Evolutionary conservation across 2,888 invertebrate genomes (phyloP).

Genomic region (Acanthoscelides obtectus): DNA sequence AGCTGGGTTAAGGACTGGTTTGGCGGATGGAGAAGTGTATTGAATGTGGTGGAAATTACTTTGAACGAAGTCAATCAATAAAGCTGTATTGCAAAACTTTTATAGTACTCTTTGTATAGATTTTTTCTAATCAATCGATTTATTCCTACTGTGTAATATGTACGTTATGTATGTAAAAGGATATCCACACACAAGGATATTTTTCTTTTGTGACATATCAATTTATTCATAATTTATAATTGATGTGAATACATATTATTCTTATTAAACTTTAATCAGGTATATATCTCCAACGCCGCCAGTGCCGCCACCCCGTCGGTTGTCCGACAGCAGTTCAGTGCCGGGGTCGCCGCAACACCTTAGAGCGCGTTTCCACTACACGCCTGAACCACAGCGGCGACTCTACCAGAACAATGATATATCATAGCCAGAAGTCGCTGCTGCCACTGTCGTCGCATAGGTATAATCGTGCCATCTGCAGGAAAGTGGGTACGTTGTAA

Average conservation of each 20-base stretch:
- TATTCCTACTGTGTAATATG: too few species aligned
- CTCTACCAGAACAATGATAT: slow-evolving; percentile 48
- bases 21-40: too few species aligned
- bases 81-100: too few species aligned
- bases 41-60: too few species aligned
- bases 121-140: too few species aligned
- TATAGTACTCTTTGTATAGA: too few species aligned
- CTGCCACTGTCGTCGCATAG: neutral
- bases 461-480: neutral
- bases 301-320: slow-evolving; percentile 57
- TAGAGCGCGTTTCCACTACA: slow-evolving; percentile 58
- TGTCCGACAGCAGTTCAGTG: slow-evolving; percentile 63
- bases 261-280: slow-evolving; percentile 36
- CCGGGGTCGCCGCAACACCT: slow-evolving; percentile 67
- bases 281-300: slow-evolving; percentile 59
- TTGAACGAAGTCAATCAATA: too few species aligned
- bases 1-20: too few species aligned
- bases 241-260: too few species aligned
- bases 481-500: neutral
- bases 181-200: too few species aligned
- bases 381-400: slow-evolving; percentile 56
- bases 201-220: too few species aligned
- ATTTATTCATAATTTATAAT: too few species aligned
- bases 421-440: slow-evolving; percentile 34
- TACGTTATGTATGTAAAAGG: slow-evolving; percentile 1